Evolutionary conservation across 92 coral and sea anemone genomes (phyloP).

Genomic region (Paramuricea clavata): DNA sequence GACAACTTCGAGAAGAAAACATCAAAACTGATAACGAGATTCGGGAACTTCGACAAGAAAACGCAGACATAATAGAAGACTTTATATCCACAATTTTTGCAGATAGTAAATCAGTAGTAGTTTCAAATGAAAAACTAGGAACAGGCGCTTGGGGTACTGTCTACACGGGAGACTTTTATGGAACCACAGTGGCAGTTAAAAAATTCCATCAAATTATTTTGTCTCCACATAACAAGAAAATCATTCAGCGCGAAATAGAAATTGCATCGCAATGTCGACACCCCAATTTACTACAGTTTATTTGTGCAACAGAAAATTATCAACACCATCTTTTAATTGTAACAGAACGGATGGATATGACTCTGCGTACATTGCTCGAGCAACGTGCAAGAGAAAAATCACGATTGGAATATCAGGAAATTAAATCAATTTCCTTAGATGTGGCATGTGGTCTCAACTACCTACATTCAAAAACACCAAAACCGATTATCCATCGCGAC

Average conservation of each 20-base stretch:
- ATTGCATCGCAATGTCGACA: neutral
- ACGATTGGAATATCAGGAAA: neutral
- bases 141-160: neutral
- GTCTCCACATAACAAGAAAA: neutral
- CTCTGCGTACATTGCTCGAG: too few relatives aligned
- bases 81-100: too few relatives aligned
- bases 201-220: neutral
- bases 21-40: conserved; percentile 39
- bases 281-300: too few relatives aligned
- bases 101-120: too few relatives aligned
- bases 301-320: neutral
- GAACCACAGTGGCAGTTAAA: neutral
- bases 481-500: conserved; percentile 91
- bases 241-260: neutral
- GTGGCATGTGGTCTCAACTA: too few relatives aligned
- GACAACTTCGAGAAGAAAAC: too few relatives aligned
- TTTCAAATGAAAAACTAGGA: neutral
- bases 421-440: too few relatives aligned
- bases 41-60: neutral
- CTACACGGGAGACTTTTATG: neutral
- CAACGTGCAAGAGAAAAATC: neutral
- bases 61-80: too few relatives aligned
- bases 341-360: too few relatives aligned
- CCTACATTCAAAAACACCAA: too few relatives aligned
- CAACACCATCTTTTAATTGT: too few relatives aligned